phyloP scores from a whole-genome alignment of 1,140 invertebrate genomes.

The Megalopta genalis region DNA sequence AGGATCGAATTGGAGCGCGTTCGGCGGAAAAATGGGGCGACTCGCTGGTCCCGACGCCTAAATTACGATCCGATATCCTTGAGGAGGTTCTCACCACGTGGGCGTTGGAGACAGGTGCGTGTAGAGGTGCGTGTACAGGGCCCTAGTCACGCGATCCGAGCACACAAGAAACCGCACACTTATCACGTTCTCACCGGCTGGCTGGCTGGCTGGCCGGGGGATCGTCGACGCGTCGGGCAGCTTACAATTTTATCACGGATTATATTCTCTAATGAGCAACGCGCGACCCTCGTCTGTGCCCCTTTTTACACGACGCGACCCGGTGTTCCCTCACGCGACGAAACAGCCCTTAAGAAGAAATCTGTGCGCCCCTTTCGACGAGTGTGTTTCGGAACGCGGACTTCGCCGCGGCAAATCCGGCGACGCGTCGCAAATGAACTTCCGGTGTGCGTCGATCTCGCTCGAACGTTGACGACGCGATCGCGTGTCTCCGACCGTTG shows the following conservation, averaged over 20 bases:
- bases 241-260: constrained; percentile 41
- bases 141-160: constrained; percentile 16
- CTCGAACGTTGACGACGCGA: background rate
- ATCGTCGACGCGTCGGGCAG: background rate
- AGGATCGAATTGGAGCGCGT: too few species aligned
- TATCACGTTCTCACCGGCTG: constrained; percentile 9
- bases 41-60: too few species aligned
- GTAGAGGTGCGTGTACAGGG: constrained; percentile 19
- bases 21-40: too few species aligned
- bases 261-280: constrained; percentile 45
- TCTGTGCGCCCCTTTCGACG: too few species aligned
- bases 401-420: background rate
- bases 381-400: background rate
- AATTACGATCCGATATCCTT: too few species aligned
- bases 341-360: background rate
- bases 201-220: too few species aligned
- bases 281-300: constrained; percentile 12
- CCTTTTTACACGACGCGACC: constrained; percentile 24
- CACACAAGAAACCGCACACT: background rate
- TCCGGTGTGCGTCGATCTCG: background rate
- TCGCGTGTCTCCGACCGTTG: too few species aligned
- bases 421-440: background rate
- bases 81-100: background rate
- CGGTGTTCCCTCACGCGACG: constrained; percentile 31
- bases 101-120: background rate